Percentiles rank a stretch among this genome's conserved stretches.
phyloP scores from a whole-genome alignment of 2,797 vertebrate species.

The Sebastes minor region DNA sequence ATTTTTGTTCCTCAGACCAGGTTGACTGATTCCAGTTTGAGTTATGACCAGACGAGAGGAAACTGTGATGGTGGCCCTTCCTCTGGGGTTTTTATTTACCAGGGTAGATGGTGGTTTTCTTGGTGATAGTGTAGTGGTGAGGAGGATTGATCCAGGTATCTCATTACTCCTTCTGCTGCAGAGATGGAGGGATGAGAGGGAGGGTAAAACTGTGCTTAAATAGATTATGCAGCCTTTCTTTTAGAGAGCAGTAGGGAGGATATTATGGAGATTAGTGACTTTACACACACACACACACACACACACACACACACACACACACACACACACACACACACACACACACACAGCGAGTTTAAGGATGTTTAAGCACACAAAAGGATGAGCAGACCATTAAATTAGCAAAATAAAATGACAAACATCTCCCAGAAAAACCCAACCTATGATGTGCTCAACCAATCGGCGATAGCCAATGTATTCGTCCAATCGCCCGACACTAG shows the following conservation, averaged over 20 bases:
- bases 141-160: constrained; percentile 20
- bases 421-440: no score
- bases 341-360: no score
- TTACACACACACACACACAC: neutral
- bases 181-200: constrained; percentile 6
- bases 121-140: neutral
- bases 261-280: constrained; percentile 6
- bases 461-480: no score
- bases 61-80: neutral
- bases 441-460: no score
- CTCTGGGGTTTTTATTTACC: neutral
- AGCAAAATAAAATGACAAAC: no score
- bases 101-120: neutral
- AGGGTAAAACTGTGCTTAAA: constrained; percentile 3
- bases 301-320: no score
- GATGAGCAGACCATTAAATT: no score
- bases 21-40: constrained; percentile 29
- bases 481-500: no score
- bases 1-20: neutral
- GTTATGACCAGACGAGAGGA: constrained; percentile 11
- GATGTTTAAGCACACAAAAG: no score
- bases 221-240: neutral
- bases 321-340: no score
- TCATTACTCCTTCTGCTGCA: constrained; percentile 17
- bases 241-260: neutral